Evolutionary conservation across 1,140 invertebrate genomes (phyloP).

Genomic region (Octopus sinensis): DNA sequence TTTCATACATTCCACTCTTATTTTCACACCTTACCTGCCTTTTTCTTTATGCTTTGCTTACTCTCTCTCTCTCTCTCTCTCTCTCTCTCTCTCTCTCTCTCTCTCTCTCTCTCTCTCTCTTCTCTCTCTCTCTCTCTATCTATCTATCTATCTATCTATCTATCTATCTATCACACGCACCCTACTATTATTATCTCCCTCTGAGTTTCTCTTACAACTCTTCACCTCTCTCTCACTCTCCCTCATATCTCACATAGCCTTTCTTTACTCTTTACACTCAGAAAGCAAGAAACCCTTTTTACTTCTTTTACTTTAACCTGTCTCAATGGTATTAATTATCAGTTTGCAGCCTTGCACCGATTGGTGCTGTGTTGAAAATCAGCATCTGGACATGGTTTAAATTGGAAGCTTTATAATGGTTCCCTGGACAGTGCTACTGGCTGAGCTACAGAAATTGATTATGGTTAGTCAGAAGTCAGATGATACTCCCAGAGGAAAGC

Average conservation of each 20-base stretch:
- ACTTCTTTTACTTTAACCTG: background rate
- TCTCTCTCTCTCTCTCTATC: background rate
- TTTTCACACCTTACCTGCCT: background rate
- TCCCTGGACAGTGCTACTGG: background rate
- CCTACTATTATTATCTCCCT: too few relatives aligned
- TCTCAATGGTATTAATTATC: conserved; percentile 14
- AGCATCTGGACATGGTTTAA: conserved; percentile 13
- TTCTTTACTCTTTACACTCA: background rate
- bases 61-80: background rate
- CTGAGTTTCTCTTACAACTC: background rate
- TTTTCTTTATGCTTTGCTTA: background rate
- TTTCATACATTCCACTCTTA: background rate
- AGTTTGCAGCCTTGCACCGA: background rate
- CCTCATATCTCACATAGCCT: background rate
- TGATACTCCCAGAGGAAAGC: background rate
- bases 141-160: background rate
- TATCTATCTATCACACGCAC: too few relatives aligned
- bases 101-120: background rate
- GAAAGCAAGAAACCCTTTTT: background rate
- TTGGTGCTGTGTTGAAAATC: background rate
- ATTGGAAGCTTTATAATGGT: conserved; percentile 5
- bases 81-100: background rate
- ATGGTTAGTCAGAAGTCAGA: conserved; percentile 1
- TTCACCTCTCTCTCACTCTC: background rate
- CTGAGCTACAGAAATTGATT: conserved; percentile 9